Evolutionary conservation across 2,888 invertebrate species (phyloP), one percentile per base, ranked within the genome.

Genomic region (Chymomyza procnemis): DNA sequence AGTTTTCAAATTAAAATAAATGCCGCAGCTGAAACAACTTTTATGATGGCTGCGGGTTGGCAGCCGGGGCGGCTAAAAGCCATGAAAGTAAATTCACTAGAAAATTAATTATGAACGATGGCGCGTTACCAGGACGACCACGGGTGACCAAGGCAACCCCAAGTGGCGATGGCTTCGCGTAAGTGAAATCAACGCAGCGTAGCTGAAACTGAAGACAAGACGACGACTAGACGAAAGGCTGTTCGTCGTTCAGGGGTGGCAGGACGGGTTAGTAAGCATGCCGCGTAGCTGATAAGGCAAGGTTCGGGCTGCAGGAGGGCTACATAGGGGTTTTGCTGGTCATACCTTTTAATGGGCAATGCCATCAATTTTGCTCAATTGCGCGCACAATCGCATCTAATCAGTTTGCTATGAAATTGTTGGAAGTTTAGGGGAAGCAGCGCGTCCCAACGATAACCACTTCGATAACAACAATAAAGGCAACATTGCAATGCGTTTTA

Each of bases 301-400:
- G n/a, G n/a, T n/a, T n/a, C n/a, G n/a, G n/a, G 34, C 34, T 41
- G 26, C 8, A 5, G 12, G 12, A 12, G 34, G 34, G 34, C n/a
- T 9, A 41, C 34, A 41, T 41, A 60, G 50, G 67, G 66, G 63
- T 54, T 67, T 54, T 70, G 64, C 73, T 60, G 63, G 72, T 72
- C 73, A 77, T 85, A 84, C 85, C 86, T 81, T 84, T 81, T 86
- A 86, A 81, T 78, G 66, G 78, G 18, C 78, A 84, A 75, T 79
- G 83, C 86, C 83, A 84, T 84, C 86, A 84, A 86, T 86, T 84
- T 84, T 78, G 83, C 86, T 84, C 86, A 86, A 86, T 86, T 84
- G 86, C 86, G 74, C 86, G 69, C 82, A 86, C 82, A 84, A 84
- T 86, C 83, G 85, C 83, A 84, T 84, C 86, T 84, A 86, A 84